Base-by-base conservation (phyloP, 2,888 invertebrate species). In the Dynastes tityus region DNA sequence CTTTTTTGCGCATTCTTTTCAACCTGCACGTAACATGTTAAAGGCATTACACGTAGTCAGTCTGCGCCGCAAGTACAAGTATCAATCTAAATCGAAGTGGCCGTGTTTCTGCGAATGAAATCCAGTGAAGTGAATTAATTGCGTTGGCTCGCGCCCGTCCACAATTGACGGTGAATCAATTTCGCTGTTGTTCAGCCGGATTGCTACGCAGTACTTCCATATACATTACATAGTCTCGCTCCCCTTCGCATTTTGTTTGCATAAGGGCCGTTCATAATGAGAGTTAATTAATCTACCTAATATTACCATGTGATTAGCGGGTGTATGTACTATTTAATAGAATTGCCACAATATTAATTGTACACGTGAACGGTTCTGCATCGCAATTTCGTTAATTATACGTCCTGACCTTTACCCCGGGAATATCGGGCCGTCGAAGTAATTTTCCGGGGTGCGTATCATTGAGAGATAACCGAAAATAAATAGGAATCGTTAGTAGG, bases 381-480 rank as follows among this genome's bases (percentile, higher is more conserved):
- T 75, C 79, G 80, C 78, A 81, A 81, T 77, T 67, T 71, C 77
- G 82, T 80, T 81, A 81, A 80, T 82, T 80, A 80, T 79, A 16
- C 40, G 22, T 2, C 49, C 27, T 27, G 29, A 68, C 51, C 68
- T 68, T 80, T 2, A n/a, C 16, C 5, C 55, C 22, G 22, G 22
- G 55, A 58, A 58, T 22, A 22, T 22, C 22, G 22, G n/a, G 22
- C 16, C 22, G 3, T 22, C 16, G 22, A 58, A 58, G 16, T 58
- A 58, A 58, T 58, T 22, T 22, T 16, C 2, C 8, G 6, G 8
- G 22, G 22, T 58, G 22, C 22, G 55, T 22, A 58, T 22, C 55
- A 9, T 58, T 58, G 16, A n/a, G 2, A 16, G 5, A 6, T 22
- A 58, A 58, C 9, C 4, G 55, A 16, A 58, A 58, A 58, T 58